Base-by-base conservation (phyloP, 2,797 vertebrate genomes). In the Betta splendens region DNA sequence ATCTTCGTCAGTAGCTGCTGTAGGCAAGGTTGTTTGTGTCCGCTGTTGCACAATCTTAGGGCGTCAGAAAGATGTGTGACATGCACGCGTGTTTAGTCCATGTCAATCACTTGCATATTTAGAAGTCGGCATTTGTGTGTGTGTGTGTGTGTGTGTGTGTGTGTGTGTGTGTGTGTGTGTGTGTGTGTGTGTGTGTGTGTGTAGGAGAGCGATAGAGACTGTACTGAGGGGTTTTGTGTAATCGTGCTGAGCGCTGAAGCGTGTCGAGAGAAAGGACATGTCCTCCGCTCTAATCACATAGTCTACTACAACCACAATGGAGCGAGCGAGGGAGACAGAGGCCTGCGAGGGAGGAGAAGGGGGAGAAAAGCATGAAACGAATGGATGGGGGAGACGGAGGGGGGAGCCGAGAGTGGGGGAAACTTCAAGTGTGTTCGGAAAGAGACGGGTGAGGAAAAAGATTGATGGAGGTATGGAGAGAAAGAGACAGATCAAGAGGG, bases 211-310 rank as follows among this genome's bases (percentile, higher is more conserved):
- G 51, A 62, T 36, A 73, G 63, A 70, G 67, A 74, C 53, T 75
- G 69, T 75, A 69, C 76, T 64, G 74, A 79, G 73, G 81, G 80
- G 79, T 76, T 89, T 89, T 90, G 87, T 88, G 89, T 89, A 89
- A 90, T 90, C 84, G 82, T 71, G 77, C 85, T 87, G 83, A 73
- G 86, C 76, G 18, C 60, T 65, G 72, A 83, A 85, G 86, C 87
- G 64, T 88, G 84, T 84, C 84, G 64, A 76, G 82, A 85, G 81
- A 86, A 87, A 89, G 87, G 87, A 88, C 84, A 76, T 84, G 86
- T 87, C 89, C 87, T 88, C 86, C 65, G 76, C 84, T 81, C 84
- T 80, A 85, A 89, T 88, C 87, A 68, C 77, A 81, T 69, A 81
- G 80, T 84, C 81, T 70, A 69, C 77, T 69, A 70, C 74, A 80